A percentile compares a stretch with the other conserved stretches of the same genome.
Conservation (phyloP, 2,888 invertebrate species). For the Agonopterix subpropinquella region DNA sequence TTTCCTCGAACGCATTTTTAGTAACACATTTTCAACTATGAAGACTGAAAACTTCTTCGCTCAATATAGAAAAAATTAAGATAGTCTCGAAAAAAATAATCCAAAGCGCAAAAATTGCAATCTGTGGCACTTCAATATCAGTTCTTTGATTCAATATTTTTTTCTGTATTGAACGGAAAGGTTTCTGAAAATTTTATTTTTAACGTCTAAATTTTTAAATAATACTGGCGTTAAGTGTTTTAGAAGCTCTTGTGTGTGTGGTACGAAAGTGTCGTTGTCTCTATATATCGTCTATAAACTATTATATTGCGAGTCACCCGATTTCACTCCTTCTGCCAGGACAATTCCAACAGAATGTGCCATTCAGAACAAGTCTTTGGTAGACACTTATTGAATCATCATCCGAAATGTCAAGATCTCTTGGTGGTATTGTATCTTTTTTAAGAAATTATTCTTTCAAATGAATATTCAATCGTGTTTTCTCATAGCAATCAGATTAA, state of each 20-base stretch:
- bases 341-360: neutral
- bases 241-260: constrained; percentile 66
- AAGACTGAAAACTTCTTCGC: constrained; percentile 15
- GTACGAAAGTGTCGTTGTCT: constrained; percentile 65
- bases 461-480: constrained; percentile 10
- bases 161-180: constrained; percentile 32
- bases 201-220: constrained; percentile 15
- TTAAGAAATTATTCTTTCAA: constrained; percentile 6
- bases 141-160: constrained; percentile 44
- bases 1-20: constrained; percentile 20
- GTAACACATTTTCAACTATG: constrained; percentile 23
- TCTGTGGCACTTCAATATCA: constrained; percentile 58
- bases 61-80: constrained; percentile 20
- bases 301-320: constrained; percentile 6
- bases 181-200: constrained; percentile 16
- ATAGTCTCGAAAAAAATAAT: constrained; percentile 23
- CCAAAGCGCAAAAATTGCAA: constrained; percentile 40
- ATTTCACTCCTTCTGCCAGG: constrained; percentile 11
- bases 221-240: constrained; percentile 39
- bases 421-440: neutral
- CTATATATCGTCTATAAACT: constrained; percentile 45
- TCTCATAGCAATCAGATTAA: neutral
- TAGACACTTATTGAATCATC: constrained; percentile 9
- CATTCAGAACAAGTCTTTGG: constrained; percentile 9
- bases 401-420: constrained; percentile 6